A percentile compares a stretch with the other conserved stretches of the same genome.
Conservation (phyloP, 2,113 vertebrate species). For the Hirundichthys speculiger region DNA sequence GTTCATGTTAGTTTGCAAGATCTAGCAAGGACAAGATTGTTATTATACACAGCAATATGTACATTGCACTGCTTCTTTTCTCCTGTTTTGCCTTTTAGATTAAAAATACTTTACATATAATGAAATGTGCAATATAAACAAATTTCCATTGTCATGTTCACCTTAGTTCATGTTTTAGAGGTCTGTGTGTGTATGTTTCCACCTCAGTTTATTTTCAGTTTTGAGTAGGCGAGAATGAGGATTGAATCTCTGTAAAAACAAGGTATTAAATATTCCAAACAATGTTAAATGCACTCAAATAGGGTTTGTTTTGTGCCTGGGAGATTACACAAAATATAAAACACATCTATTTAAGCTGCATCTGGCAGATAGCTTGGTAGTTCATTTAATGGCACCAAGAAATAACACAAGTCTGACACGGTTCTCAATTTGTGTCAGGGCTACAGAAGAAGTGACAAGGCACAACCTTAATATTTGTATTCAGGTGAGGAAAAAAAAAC, state of each 20-base stretch:
- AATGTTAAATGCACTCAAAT: conserved; percentile 6
- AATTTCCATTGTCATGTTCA: too few species aligned
- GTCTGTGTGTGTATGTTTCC: not conserved
- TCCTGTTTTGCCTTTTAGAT: too few species aligned
- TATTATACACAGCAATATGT: too few species aligned
- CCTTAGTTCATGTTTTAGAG: not conserved
- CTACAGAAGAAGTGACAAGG: not conserved
- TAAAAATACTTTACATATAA: too few species aligned
- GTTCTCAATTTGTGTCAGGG: conserved; percentile 38
- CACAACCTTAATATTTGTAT: conserved; percentile 9
- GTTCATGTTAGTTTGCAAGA: too few species aligned
- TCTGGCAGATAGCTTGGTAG: conserved; percentile 12
- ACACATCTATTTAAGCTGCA: not conserved
- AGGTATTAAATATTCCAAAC: conserved; percentile 26
- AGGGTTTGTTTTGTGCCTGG: conserved; percentile 14
- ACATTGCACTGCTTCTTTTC: too few species aligned
- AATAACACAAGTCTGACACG: too few species aligned
- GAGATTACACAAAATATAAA: conserved; percentile 5
- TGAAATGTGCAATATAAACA: conserved; percentile 21
- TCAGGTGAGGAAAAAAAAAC: conserved; percentile 2
- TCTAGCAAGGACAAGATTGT: too few species aligned
- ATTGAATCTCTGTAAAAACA: conserved; percentile 21
- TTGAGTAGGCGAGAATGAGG: conserved; percentile 8
- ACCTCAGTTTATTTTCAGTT: conserved; percentile 4
- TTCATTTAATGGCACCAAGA: conserved; percentile 10